phyloP scores from a whole-genome alignment of 1,140 invertebrate species.

The Physella acuta region DNA sequence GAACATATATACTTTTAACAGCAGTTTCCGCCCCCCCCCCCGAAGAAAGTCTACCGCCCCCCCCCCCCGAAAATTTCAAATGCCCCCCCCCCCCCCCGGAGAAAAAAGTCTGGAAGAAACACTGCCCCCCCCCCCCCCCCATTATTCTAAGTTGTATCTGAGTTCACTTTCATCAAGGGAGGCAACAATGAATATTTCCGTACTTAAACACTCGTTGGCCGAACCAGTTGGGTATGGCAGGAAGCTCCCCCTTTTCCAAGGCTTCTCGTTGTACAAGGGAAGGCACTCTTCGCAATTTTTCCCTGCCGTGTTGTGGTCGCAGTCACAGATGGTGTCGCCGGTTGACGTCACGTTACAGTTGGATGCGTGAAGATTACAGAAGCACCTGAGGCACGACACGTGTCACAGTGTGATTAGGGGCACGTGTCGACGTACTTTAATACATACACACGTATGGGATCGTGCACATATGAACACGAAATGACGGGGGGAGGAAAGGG shows the following conservation, averaged over 20 bases:
- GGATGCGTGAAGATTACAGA: constrained; percentile 96
- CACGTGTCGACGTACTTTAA: no score
- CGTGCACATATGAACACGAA: no score
- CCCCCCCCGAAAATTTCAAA: no score
- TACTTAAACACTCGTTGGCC: constrained; percentile 32
- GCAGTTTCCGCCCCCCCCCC: no score
- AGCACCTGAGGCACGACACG: constrained; percentile 77
- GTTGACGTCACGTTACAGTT: constrained; percentile 74
- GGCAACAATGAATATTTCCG: constrained; percentile 9
- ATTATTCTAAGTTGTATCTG: neutral
- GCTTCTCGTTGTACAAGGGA: constrained; percentile 94
- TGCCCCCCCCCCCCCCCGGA: no score
- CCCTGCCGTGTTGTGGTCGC: constrained; percentile 94
- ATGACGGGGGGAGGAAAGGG: no score
- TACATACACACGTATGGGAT: no score
- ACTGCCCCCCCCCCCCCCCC: no score
- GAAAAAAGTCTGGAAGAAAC: no score
- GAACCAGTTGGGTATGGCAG: constrained; percentile 8
- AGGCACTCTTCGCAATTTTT: constrained; percentile 96
- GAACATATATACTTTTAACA: no score
- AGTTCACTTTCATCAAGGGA: neutral
- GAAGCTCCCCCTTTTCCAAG: constrained; percentile 69
- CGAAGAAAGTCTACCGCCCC: no score
- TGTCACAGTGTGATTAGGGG: no score
- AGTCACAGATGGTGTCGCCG: constrained; percentile 85